Evolutionary conservation across 2,888 invertebrate genomes (phyloP), one percentile per base, ranked within the genome.

Genomic region (Rhorus exstirpatorius): DNA sequence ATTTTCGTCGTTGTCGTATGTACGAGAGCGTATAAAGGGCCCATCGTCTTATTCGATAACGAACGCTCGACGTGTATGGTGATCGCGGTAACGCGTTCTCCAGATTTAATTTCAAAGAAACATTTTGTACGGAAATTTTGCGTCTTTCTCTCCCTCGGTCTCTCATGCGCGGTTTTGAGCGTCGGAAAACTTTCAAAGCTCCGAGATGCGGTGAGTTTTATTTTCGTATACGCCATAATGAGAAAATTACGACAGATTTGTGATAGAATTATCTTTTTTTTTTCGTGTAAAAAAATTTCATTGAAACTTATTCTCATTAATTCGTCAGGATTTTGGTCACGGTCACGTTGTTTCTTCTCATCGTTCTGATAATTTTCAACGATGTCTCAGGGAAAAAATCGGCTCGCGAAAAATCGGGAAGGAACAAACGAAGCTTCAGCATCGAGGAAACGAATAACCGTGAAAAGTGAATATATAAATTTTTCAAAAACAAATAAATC

Each of bases 341-440:
- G 17, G 46, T 35, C 12, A 44, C 63, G 24, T 21, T 84, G 41
- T 55, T 81, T 63, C 55, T 79, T 17, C 55, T 79, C 53, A 70
- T 83, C 49, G 31, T 84, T 0, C 55, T 79, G 12, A 67, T 83
- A 1, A 26, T 80, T 35, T 49, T 79, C 19, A 76, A 81, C 12
- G 60, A 44, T 68, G 79, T 55, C 8, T 41, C 71, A 10, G 83
- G 81, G 31, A 81, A 72, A 26, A 81, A 84, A 76, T 80, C 72
- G 3, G 31, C 8, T 21, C 49, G 77, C 17, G 65, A 65, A 14
- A 72, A 78, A 31, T 65, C 65, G 38, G 65, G n/a, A 1, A 79
- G 58, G 14, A 79, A 76, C 19, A 71, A 76, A 65, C 65, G 60
- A 10, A 61, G 67, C 31, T 21, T 41, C 12, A 46, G n/a, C 41